These are phyloP conservation scores for Carabus problematicus DNA, from an alignment of 2,888 invertebrate genomes.

Conservation along the genomic window DNA sequence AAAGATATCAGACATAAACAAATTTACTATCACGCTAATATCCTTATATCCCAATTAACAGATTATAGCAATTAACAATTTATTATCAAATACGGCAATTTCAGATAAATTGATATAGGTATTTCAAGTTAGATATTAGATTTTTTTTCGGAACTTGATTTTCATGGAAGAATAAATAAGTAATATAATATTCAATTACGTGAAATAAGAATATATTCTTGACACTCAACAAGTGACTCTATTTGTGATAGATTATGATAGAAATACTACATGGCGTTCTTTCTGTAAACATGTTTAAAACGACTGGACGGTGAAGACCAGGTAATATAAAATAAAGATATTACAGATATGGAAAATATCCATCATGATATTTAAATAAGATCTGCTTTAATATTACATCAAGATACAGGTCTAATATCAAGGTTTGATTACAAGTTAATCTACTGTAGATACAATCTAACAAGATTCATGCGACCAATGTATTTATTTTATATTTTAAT, in stretches of 20 bases:
- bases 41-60: no score
- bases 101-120: background rate
- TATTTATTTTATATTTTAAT: conserved; percentile 4
- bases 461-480: background rate
- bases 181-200: no score
- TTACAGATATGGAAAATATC: background rate
- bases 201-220: no score
- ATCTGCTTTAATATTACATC: conserved; percentile 13
- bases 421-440: conserved; percentile 30
- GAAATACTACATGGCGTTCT: background rate
- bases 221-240: no score
- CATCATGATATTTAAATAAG: conserved; percentile 31
- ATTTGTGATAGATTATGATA: background rate
- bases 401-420: conserved; percentile 27
- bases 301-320: background rate
- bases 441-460: conserved; percentile 9
- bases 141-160: no score
- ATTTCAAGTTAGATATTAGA: no score
- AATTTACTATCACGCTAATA: no score
- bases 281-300: background rate
- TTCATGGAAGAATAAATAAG: background rate
- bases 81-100: no score
- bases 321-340: background rate
- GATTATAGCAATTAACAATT: no score
- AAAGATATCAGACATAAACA: no score